phyloP scores from a whole-genome alignment of 2,797 vertebrate species.

The Trachops cirrhosus region DNA sequence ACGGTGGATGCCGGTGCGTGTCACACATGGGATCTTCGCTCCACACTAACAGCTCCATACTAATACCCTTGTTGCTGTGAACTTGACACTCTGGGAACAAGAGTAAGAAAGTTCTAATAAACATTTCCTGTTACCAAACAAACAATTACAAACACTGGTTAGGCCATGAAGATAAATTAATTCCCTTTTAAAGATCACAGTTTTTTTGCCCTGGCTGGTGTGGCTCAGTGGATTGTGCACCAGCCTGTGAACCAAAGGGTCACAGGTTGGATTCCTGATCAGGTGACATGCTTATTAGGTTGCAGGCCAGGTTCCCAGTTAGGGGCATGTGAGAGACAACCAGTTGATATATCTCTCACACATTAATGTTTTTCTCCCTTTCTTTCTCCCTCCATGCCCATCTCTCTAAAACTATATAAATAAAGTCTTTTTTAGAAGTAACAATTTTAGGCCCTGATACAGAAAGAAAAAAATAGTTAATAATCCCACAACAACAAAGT shows the following conservation, averaged over 20 bases:
- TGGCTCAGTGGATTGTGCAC: too few relatives aligned
- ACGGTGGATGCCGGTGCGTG: rapidly evolving
- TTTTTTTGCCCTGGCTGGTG: background rate
- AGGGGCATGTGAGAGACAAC: too few relatives aligned
- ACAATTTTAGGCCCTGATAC: background rate
- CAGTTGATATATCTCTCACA: too few relatives aligned
- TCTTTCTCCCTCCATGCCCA: too few relatives aligned
- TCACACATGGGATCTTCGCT: background rate
- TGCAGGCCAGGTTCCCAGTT: too few relatives aligned
- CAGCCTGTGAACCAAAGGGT: too few relatives aligned
- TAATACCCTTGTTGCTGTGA: background rate
- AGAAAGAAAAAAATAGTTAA: background rate
- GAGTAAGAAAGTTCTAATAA: background rate
- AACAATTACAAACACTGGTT: background rate
- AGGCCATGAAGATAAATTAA: background rate
- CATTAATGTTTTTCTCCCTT: too few relatives aligned
- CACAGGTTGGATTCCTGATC: too few relatives aligned
- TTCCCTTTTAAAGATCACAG: background rate
- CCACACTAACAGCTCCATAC: background rate
- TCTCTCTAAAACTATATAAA: too few relatives aligned
- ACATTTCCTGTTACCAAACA: background rate
- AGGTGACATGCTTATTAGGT: too few relatives aligned
- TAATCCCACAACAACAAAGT: background rate
- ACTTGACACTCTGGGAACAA: background rate
- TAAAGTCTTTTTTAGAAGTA: background rate